Percentiles rank a stretch among this genome's conserved stretches.
These are phyloP conservation scores for Onychorhynchus coronatus DNA, from an alignment of 2,113 vertebrate species.

Conservation along the genomic window DNA sequence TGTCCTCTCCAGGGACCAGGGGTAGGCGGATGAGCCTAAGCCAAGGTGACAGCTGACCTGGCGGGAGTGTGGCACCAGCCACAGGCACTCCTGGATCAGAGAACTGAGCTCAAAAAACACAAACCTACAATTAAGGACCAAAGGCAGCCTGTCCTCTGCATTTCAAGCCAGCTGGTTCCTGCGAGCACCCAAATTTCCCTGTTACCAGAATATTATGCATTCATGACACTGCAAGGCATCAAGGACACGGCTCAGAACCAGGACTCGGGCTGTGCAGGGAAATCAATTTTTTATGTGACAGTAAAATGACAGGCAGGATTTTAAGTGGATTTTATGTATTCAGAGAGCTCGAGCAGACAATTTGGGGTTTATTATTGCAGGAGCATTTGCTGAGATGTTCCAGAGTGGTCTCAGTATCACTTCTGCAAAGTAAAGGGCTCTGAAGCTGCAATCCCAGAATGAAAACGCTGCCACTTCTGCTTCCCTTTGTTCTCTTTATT, in stretches of 20 bases:
- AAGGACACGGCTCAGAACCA: background rate
- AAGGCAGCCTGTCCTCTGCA: background rate
- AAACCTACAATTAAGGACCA: background rate
- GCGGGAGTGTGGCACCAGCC: background rate
- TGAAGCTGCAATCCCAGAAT: background rate
- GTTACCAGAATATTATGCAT: background rate
- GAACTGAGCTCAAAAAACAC: background rate
- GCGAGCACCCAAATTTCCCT: background rate
- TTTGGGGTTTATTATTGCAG: background rate
- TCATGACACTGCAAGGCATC: background rate
- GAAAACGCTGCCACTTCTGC: background rate
- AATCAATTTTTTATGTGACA: background rate
- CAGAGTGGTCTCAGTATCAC: background rate
- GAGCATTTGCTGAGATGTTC: background rate
- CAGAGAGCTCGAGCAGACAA: background rate
- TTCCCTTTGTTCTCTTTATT: slow-evolving; percentile 37
- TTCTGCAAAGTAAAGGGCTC: slow-evolving; percentile 6
- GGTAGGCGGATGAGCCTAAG: background rate
- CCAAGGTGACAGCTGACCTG: background rate
- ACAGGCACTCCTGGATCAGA: background rate
- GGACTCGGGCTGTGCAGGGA: background rate
- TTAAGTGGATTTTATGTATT: background rate
- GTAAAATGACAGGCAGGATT: background rate
- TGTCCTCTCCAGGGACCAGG: background rate
- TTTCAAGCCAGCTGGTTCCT: background rate